Base-by-base conservation (phyloP, 2,888 invertebrate genomes). In the Diploptera punctata region DNA sequence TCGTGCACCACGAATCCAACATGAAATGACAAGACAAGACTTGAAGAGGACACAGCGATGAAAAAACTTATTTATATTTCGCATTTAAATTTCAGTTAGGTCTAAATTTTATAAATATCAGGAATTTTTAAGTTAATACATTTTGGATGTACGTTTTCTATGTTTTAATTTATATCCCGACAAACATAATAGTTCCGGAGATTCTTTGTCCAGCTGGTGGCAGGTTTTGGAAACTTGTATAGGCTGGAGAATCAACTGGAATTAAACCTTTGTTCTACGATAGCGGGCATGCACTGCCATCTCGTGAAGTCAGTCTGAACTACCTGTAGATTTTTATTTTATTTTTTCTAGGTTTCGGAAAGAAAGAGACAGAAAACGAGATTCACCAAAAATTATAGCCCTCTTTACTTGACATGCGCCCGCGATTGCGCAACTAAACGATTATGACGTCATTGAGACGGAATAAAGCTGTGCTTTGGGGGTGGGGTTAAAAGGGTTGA, bases 371-470 rank as follows among this genome's bases (percentile, higher is more conserved):
- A 54, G 54, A 54, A 49, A 18, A 7, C 13, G 47, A 47, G 18
- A 47, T 47, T 13, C n/a, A 26, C 26, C 26, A 24, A 43, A 44
- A 65, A 65, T 65, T 47, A 65, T 26, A 18, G 47, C n/a, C 21
- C 43, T 19, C 43, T 65, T 47, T 26, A 65, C 29, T 65, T 47
- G 44, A 29, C 65, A 44, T 65, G 65, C 65, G 65, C 65, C n/a
- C n/a, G 47, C 65, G 65, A 65, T 47, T 65, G 65, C 65, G 65
- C 65, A 65, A 10, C 26, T 3, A 29, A 47, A 65, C n/a, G 33
- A 19, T 61, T 61, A 61, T 61, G 61, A 61, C 61, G 61, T 61
- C 68, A 49, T 68, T 69, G 38, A 19, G 26, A 60, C 57, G 33
- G 26, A 60, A 31, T 4, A 18, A 10, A 57, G 33, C 19, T 21